phyloP scores from a whole-genome alignment of 1,140 invertebrate genomes.

The Laupala kohalensis region DNA sequence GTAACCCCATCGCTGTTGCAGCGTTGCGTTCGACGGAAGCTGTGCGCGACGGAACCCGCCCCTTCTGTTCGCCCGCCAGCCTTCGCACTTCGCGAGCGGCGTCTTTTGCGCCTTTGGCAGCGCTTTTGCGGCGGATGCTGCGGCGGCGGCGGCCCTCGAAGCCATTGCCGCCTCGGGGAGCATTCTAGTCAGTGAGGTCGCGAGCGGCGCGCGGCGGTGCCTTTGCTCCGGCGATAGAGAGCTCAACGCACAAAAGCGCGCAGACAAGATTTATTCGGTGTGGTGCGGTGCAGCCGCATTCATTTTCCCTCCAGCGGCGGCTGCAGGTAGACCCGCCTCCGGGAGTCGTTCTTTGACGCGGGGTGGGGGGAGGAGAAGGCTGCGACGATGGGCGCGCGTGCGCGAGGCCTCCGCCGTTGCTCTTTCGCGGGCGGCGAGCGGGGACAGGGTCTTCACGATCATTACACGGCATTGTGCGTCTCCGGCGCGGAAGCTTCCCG shows the following conservation, averaged over 20 bases:
- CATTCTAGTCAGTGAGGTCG: not conserved
- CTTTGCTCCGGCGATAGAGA: not conserved
- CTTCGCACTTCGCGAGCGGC: too few relatives aligned
- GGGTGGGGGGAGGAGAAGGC: too few relatives aligned
- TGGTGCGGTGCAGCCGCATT: not conserved
- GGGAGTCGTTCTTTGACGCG: too few relatives aligned
- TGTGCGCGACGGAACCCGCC: too few relatives aligned
- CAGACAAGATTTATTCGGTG: not conserved
- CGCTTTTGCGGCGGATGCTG: not conserved
- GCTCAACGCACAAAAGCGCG: not conserved
- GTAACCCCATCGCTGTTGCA: too few relatives aligned
- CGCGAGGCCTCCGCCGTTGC: not conserved
- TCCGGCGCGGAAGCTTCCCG: not conserved
- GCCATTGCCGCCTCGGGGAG: not conserved
- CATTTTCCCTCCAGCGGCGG: not conserved
- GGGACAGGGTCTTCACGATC: not conserved
- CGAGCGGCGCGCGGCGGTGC: too few relatives aligned
- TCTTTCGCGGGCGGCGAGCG: not conserved
- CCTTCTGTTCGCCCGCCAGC: too few relatives aligned
- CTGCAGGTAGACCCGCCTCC: not conserved
- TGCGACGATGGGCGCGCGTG: not conserved
- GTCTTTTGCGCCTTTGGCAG: not conserved
- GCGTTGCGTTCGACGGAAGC: too few relatives aligned
- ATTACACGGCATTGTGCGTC: not conserved
- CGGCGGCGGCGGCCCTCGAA: too few relatives aligned